Conservation (phyloP, 2,797 vertebrate species). For the Eulemur albifrons region DNA sequence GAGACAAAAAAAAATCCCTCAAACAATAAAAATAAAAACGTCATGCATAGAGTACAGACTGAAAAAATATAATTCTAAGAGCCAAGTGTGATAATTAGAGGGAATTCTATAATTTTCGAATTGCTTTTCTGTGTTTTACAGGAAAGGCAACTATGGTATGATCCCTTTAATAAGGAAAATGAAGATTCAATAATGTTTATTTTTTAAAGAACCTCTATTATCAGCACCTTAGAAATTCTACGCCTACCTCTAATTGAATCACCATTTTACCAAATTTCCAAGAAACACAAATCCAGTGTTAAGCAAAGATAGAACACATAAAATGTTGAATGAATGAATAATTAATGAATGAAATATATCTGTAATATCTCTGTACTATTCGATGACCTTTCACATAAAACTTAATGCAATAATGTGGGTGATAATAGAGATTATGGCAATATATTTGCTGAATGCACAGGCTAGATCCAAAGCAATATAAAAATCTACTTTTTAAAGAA, state of each 20-base stretch:
- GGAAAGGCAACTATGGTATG: not conserved
- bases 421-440: slow-evolving; percentile 19
- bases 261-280: slow-evolving; percentile 38
- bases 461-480: not conserved
- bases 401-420: slow-evolving; percentile 48
- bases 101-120: not conserved
- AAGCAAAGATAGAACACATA: slow-evolving; percentile 44
- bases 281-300: slow-evolving; percentile 1
- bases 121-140: not conserved
- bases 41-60: not conserved
- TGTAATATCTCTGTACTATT: slow-evolving; percentile 62
- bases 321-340: slow-evolving; percentile 60
- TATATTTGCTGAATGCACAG: slow-evolving; percentile 34
- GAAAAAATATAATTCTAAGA: not conserved
- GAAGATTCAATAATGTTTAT: not conserved
- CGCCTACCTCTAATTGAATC: not conserved
- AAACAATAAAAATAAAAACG: not conserved
- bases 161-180: not conserved
- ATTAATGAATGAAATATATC: slow-evolving; percentile 71
- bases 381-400: slow-evolving; percentile 70
- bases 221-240: not conserved
- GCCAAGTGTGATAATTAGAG: not conserved
- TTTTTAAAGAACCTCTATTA: not conserved
- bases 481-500: not conserved
- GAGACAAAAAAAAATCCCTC: not conserved